Percentiles rank a stretch among this genome's conserved stretches.
Conservation (phyloP, 2,888 invertebrate genomes). For the Argynnis bischoffii region DNA sequence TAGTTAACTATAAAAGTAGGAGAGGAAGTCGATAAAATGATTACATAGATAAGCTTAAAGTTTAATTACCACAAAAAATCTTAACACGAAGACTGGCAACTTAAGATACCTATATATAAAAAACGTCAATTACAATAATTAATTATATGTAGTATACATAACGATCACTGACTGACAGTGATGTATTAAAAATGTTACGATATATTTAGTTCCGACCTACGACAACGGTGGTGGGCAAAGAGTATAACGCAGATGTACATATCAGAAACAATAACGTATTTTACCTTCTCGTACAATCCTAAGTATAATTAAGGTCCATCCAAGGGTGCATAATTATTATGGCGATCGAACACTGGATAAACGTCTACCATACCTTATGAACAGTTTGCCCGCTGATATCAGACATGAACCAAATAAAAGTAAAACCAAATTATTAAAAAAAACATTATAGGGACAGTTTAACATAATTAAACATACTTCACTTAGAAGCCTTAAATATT, state of each 20-base stretch:
- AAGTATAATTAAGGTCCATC: conserved; percentile 9
- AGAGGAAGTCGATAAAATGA: conserved; percentile 4
- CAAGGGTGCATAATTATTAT: too few species aligned
- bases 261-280: background rate
- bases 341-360: too few species aligned
- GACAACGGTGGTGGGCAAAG: conserved; percentile 41
- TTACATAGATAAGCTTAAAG: background rate
- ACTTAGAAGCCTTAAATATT: too few species aligned
- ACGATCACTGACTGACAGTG: conserved; percentile 34
- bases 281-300: background rate
- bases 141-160: conserved; percentile 13
- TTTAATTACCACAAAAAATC: background rate
- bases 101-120: conserved; percentile 3
- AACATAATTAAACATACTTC: too few species aligned
- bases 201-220: conserved; percentile 53
- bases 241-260: conserved; percentile 21
- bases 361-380: too few species aligned
- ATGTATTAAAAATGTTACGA: conserved; percentile 31
- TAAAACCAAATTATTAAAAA: too few species aligned
- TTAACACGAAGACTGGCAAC: conserved; percentile 6
- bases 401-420: too few species aligned
- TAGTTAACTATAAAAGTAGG: too few species aligned
- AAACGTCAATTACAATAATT: conserved; percentile 29
- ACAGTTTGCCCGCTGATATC: too few species aligned
- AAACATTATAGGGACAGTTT: too few species aligned